phyloP scores from a whole-genome alignment of 1,140 invertebrate genomes.

The Listronotus oregonensis region DNA sequence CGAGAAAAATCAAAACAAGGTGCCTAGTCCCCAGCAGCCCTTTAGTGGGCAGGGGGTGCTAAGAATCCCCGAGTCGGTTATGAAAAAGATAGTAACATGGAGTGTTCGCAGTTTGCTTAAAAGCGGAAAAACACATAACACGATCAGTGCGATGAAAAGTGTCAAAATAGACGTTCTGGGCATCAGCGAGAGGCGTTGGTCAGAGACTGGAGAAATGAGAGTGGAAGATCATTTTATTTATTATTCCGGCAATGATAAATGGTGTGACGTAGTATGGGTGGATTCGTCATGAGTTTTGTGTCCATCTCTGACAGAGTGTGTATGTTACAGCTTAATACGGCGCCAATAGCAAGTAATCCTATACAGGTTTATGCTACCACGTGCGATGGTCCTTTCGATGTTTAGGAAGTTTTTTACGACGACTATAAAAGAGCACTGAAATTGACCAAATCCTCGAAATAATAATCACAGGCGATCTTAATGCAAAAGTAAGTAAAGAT shows the following conservation, averaged over 20 bases:
- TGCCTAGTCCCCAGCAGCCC: conserved; percentile 19
- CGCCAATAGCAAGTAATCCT: conserved; percentile 41
- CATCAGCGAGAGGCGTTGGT: conserved; percentile 25
- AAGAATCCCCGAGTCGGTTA: conserved; percentile 12
- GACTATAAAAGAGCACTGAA: conserved; percentile 31
- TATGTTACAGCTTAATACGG: conserved; percentile 37
- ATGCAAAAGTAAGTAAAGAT: conserved; percentile 49
- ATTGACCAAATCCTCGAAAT: conserved; percentile 32
- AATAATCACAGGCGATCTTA: conserved; percentile 47
- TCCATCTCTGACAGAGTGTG: conserved; percentile 19
- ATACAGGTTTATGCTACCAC: conserved; percentile 54
- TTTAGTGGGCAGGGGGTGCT: too few species aligned
- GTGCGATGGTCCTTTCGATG: conserved; percentile 32
- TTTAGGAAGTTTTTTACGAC: conserved; percentile 43
- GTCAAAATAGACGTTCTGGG: conserved; percentile 26
- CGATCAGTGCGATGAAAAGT: conserved; percentile 27
- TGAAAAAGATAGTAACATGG: conserved; percentile 52
- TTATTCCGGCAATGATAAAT: conserved; percentile 23
- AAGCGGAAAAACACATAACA: conserved; percentile 19
- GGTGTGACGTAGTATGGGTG: neutral
- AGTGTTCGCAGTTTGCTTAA: conserved; percentile 49
- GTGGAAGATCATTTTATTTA: conserved; percentile 15
- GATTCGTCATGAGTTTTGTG: conserved; percentile 13
- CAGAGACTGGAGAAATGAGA: conserved; percentile 23
- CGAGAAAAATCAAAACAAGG: conserved; percentile 17